Base-by-base conservation (phyloP, 2,113 vertebrate genomes). In the Calyptommatus sinebrachiatus region DNA sequence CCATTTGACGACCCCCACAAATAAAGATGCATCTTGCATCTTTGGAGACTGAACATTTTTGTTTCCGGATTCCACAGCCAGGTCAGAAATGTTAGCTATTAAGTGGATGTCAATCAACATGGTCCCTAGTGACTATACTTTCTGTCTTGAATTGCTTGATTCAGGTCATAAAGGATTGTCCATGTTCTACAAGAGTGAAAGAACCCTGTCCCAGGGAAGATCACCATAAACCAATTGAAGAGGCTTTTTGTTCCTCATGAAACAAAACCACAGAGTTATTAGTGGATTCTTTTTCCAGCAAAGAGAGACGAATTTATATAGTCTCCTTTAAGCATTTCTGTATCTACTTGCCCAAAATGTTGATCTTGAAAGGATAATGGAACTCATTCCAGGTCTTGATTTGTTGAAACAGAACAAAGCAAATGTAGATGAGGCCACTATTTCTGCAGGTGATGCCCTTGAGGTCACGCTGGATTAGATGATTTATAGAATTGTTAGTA, bases 401-500 rank as follows among this genome's bases (percentile, higher is more conserved):
- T 73, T 84, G 28, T 71, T 81, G 18, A 80, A 1, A 72, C 29
- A 20, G 24, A 80, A 21, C 48, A 72, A 78, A 77, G 46, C 9
- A 77, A 90, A 89, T 91, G 77, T 73, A 89, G 89, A 89, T 84
- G 11, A 92, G 62, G 75, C 46, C 3, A 50, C 4, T 84, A 76
- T 85, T 90, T 92, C 81, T 89, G 31, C 50, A 83, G 45, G 57
- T 82, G 79, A 83, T 77, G 82, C 57, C 76, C 83, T 1, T 22
- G 70, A 79, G 80, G 86, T 90, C 83, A 87, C 67, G 26, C 65
- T 86, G 41, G 72, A 83, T 82, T 82, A 9, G 7, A 80, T 87
- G 77, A 90, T 85, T 92, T 89, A 85, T 81, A 53, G 81, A 90
- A 85, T 76, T 83, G 61, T 84, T 86, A 87, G 71, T 74, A 83